A percentile compares a stretch with the other conserved stretches of the same genome.
These are phyloP conservation scores for Drosophila paranaensis DNA, from an alignment of 2,888 invertebrate species.

Conservation along the genomic window DNA sequence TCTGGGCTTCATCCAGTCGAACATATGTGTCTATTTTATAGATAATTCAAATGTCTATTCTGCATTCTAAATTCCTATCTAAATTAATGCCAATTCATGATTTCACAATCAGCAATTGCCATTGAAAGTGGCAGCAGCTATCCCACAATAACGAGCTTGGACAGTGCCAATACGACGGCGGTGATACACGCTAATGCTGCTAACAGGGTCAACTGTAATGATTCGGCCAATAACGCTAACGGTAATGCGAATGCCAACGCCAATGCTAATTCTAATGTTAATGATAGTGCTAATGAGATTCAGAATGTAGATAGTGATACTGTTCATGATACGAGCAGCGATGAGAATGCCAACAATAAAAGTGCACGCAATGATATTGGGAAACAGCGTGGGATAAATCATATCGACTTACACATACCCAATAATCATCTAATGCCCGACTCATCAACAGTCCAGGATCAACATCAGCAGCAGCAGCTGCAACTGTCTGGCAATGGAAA, in stretches of 20 bases:
- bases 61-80: neutral
- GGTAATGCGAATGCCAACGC: neutral
- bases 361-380: conserved; percentile 24
- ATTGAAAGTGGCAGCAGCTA: conserved; percentile 74
- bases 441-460: conserved; percentile 19
- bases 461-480: conserved; percentile 28
- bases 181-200: conserved; percentile 32
- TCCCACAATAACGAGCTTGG: conserved; percentile 65
- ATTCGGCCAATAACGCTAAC: conserved; percentile 21
- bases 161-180: conserved; percentile 48
- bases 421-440: conserved; percentile 44
- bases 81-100: conserved; percentile 21
- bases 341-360: conserved; percentile 51
- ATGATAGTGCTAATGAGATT: conserved; percentile 15
- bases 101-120: conserved; percentile 64
- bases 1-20: too few species aligned
- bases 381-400: conserved; percentile 38
- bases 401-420: conserved; percentile 35
- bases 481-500: conserved; percentile 35
- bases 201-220: conserved; percentile 23
- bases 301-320: conserved; percentile 20
- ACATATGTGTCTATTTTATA: neutral
- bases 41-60: neutral
- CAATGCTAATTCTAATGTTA: neutral
- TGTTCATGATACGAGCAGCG: conserved; percentile 15